Conservation (phyloP, 2,797 vertebrate genomes). For the Iguana delicatissima region DNA sequence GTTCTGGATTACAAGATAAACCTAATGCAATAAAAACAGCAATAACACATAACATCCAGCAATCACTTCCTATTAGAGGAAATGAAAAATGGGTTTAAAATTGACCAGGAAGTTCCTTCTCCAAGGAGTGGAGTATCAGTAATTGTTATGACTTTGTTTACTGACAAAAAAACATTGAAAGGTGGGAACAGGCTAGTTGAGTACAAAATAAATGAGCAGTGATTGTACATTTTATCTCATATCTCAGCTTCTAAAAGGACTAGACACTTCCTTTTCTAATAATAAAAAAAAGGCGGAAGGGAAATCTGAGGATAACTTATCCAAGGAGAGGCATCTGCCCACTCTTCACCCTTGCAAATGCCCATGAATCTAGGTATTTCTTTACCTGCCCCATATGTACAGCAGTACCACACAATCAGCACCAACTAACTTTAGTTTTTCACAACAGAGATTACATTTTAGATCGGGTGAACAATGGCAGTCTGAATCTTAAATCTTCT, state of each 20-base stretch:
- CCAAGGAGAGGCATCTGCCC: neutral
- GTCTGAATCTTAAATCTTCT: neutral
- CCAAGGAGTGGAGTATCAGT: neutral
- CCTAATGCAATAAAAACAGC: neutral
- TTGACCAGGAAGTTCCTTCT: neutral
- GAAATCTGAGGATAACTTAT: neutral
- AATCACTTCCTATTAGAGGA: neutral
- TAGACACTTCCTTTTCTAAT: neutral
- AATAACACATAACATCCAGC: neutral
- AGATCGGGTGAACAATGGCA: neutral
- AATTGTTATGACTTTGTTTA: neutral
- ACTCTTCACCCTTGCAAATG: neutral
- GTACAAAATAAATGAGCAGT: neutral
- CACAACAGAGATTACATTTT: neutral
- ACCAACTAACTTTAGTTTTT: too few species aligned
- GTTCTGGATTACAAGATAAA: neutral
- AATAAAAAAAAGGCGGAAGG: neutral
- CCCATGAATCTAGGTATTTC: neutral
- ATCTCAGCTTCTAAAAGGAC: neutral
- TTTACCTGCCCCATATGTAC: neutral
- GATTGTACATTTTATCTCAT: neutral
- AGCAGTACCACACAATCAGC: neutral
- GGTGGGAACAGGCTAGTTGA: neutral
- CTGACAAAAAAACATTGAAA: neutral
- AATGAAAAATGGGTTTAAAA: neutral